phyloP scores from a whole-genome alignment of 1,140 invertebrate genomes.

The Drosophila ironensis region DNA sequence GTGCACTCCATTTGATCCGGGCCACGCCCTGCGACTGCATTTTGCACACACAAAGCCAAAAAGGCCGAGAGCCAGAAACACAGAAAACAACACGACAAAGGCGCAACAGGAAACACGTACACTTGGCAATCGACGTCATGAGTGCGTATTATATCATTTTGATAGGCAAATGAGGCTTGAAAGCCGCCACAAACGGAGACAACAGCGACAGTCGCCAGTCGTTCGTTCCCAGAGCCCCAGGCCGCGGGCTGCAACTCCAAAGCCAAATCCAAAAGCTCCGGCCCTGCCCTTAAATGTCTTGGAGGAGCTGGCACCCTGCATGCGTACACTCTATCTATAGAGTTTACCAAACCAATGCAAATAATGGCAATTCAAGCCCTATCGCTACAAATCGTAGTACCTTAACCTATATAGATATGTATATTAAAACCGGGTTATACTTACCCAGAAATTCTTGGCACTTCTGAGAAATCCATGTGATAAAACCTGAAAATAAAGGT shows the following conservation, averaged over 20 bases:
- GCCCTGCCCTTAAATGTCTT: constrained; percentile 28
- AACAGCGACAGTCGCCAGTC: too few relatives aligned
- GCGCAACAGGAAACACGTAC: constrained; percentile 72
- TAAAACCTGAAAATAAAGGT: too few relatives aligned
- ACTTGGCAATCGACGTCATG: constrained; percentile 57
- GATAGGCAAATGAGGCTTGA: constrained; percentile 78
- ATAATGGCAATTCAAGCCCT: too few relatives aligned
- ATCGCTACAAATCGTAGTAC: too few relatives aligned
- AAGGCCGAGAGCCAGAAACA: constrained; percentile 7
- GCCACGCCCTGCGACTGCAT: constrained; percentile 43
- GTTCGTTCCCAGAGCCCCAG: constrained; percentile 21
- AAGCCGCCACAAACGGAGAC: constrained; percentile 51
- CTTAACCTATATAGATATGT: too few relatives aligned
- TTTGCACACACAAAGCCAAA: constrained; percentile 28
- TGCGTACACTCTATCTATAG: neutral
- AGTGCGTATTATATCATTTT: constrained; percentile 74
- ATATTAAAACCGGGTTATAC: too few relatives aligned
- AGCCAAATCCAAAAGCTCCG: too few relatives aligned
- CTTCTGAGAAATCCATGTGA: too few relatives aligned
- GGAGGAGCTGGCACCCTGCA: too few relatives aligned
- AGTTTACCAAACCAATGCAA: too few relatives aligned
- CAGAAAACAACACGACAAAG: constrained; percentile 15
- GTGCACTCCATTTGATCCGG: constrained; percentile 51
- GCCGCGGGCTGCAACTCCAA: neutral
- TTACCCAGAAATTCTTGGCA: too few relatives aligned